Conservation (phyloP, 2,888 invertebrate genomes). For the Apoderus coryli region DNA sequence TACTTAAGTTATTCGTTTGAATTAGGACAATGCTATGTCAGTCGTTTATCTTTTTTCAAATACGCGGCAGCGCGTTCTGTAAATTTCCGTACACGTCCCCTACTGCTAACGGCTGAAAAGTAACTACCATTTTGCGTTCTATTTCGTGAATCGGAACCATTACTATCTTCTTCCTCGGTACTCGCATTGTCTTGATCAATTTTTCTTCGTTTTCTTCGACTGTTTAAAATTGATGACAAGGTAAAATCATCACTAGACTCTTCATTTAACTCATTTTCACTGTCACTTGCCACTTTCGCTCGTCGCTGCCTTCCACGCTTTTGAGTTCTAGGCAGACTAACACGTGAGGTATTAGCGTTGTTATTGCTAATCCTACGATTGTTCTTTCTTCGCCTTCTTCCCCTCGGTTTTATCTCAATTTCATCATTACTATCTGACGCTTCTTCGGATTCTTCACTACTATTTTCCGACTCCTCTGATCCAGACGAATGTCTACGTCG, state of each 20-base stretch:
- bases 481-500: slow-evolving; percentile 20
- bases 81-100: slow-evolving; percentile 71
- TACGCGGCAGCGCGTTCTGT: slow-evolving; percentile 61
- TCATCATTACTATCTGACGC: slow-evolving; percentile 17
- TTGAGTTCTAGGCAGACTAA: slow-evolving; percentile 10
- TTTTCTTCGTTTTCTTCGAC: slow-evolving; percentile 24
- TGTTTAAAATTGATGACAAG: too few species aligned
- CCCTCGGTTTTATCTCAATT: slow-evolving; percentile 17
- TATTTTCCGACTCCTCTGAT: background rate
- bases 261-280: slow-evolving; percentile 13
- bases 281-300: slow-evolving; percentile 20
- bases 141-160: slow-evolving; percentile 15
- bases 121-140: slow-evolving; percentile 19
- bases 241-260: too few species aligned
- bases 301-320: slow-evolving; percentile 15
- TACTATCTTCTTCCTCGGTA: slow-evolving; percentile 12
- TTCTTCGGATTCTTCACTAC: slow-evolving; percentile 8
- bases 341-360: slow-evolving; percentile 4
- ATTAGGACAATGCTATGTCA: slow-evolving; percentile 6
- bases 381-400: slow-evolving; percentile 16
- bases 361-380: slow-evolving; percentile 13
- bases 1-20: too few species aligned
- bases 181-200: slow-evolving; percentile 25
- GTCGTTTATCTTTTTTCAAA: slow-evolving; percentile 23
- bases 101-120: slow-evolving; percentile 47